phyloP scores from a whole-genome alignment of 2,113 vertebrate genomes.

The Aphyosemion australe region DNA sequence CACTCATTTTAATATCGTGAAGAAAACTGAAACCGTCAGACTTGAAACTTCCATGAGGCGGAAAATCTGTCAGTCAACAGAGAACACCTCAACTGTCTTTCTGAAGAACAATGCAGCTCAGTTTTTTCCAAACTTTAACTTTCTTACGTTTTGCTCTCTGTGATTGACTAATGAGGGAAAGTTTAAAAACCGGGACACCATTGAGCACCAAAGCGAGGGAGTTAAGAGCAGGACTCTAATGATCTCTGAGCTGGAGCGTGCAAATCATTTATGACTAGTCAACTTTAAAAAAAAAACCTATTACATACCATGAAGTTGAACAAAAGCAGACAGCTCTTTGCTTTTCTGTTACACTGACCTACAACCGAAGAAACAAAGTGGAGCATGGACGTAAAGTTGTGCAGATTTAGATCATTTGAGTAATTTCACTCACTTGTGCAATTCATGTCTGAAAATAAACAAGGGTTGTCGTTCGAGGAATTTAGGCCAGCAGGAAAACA shows the following conservation, averaged over 20 bases:
- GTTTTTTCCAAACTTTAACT: not conserved
- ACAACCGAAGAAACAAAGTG: slow-evolving; percentile 2
- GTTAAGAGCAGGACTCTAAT: no score
- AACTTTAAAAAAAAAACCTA: no score
- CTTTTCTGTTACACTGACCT: slow-evolving; percentile 5
- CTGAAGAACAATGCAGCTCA: not conserved
- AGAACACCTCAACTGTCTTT: not conserved
- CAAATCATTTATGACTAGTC: not conserved
- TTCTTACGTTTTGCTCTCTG: no score
- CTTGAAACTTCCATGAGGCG: slow-evolving; percentile 16
- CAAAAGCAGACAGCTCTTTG: not conserved
- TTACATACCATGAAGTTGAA: no score
- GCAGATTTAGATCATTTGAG: slow-evolving; percentile 9
- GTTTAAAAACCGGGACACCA: not conserved
- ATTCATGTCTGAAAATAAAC: not conserved
- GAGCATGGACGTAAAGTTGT: not conserved
- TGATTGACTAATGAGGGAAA: no score
- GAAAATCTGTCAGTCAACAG: slow-evolving; percentile 9
- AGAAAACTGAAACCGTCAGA: slow-evolving; percentile 25
- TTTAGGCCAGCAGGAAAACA: not conserved
- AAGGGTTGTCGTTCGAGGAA: not conserved
- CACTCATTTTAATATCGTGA: slow-evolving; percentile 27
- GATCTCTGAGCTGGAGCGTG: not conserved
- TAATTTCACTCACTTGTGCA: slow-evolving; percentile 10
- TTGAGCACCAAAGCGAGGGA: not conserved